These are phyloP conservation scores for Amazona finschi DNA, from an alignment of 2,797 vertebrate genomes.

Conservation along the genomic window DNA sequence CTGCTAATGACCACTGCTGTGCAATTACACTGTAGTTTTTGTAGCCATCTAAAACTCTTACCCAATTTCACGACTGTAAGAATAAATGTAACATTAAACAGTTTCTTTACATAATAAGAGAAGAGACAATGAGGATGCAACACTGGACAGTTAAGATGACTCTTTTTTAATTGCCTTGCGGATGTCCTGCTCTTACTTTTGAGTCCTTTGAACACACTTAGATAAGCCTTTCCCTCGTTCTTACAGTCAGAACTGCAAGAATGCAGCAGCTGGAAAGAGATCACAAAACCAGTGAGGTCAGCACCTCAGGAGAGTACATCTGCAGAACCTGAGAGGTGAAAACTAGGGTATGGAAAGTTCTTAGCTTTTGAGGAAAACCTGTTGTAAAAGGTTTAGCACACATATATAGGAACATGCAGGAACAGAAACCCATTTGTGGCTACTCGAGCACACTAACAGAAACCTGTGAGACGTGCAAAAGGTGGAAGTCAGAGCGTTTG, in stretches of 20 bases:
- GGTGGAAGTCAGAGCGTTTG: neutral
- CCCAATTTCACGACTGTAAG: neutral
- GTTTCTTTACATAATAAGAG: neutral
- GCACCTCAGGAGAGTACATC: neutral
- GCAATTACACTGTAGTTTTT: neutral
- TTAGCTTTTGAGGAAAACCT: slow-evolving; percentile 16
- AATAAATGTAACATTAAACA: neutral
- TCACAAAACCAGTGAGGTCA: neutral
- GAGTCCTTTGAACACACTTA: neutral
- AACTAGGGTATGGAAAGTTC: neutral
- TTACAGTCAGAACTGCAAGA: neutral
- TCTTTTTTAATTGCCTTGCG: neutral
- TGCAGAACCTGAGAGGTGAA: neutral
- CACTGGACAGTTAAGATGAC: neutral
- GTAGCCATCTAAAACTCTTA: neutral
- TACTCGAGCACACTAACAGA: neutral
- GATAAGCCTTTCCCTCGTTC: neutral
- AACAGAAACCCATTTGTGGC: neutral
- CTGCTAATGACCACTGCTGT: neutral
- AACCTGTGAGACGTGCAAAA: neutral
- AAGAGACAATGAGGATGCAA: neutral
- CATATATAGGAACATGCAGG: neutral
- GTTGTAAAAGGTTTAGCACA: neutral
- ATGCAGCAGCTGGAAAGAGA: neutral
- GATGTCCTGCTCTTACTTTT: neutral